Conservation (phyloP, 2,113 vertebrate species). For the Gila orcuttii region DNA sequence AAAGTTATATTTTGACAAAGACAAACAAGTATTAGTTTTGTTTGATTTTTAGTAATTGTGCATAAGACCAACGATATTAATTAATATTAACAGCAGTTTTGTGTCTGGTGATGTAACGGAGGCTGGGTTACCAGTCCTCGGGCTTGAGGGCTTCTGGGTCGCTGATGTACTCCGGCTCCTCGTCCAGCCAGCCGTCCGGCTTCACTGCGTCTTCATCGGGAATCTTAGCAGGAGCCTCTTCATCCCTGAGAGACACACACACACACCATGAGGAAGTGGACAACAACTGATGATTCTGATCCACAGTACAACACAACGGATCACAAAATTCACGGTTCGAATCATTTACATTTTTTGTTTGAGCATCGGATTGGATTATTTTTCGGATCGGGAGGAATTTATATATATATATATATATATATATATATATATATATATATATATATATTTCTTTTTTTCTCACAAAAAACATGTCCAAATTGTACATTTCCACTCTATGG, state of each 20-base stretch:
- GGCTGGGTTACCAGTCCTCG: slow-evolving; percentile 86
- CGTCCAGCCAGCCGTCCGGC: slow-evolving; percentile 95
- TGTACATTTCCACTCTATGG: too few relatives aligned
- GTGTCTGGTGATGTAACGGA: not conserved
- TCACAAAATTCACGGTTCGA: too few relatives aligned
- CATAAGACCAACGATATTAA: too few relatives aligned
- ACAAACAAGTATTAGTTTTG: not conserved
- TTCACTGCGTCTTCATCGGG: slow-evolving; percentile 90
- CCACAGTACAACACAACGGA: not conserved
- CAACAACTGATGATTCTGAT: not conserved
- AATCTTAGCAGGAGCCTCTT: slow-evolving; percentile 94
- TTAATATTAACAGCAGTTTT: too few relatives aligned
- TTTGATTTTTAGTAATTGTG: not conserved
- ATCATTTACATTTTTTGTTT: too few relatives aligned
- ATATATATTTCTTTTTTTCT: too few relatives aligned
- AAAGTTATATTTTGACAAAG: too few relatives aligned
- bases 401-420: too few relatives aligned
- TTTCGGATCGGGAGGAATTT: too few relatives aligned
- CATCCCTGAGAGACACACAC: slow-evolving; percentile 81
- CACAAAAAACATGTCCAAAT: too few relatives aligned
- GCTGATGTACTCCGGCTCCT: slow-evolving; percentile 90
- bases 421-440: too few relatives aligned
- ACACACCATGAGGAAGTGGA: not conserved
- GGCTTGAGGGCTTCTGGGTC: slow-evolving; percentile 95
- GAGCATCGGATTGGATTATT: too few relatives aligned